These are phyloP conservation scores for Leucopsar rothschildi DNA, from an alignment of 2,113 vertebrate species.

Conservation along the genomic window DNA sequence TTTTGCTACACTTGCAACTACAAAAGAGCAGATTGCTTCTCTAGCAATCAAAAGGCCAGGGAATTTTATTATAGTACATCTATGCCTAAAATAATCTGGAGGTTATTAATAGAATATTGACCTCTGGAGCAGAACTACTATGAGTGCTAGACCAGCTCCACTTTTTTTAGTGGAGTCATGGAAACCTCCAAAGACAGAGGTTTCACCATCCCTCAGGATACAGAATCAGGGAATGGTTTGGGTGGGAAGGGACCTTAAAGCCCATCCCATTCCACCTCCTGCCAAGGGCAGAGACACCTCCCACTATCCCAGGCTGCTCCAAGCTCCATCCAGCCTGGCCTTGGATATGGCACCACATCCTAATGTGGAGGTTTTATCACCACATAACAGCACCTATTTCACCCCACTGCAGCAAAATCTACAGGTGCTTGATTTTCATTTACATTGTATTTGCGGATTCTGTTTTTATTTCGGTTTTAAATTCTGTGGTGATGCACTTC, in stretches of 20 bases:
- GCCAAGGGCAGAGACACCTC: neutral
- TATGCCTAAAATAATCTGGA: neutral
- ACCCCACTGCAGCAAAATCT: neutral
- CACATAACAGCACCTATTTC: neutral
- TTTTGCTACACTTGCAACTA: neutral
- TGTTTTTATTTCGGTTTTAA: neutral
- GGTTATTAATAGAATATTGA: neutral
- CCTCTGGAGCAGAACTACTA: neutral
- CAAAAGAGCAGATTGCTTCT: neutral
- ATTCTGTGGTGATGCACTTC: rapidly evolving
- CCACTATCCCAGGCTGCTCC: neutral
- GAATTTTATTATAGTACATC: neutral
- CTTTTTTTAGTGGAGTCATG: neutral
- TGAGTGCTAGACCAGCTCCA: neutral
- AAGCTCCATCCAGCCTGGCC: neutral
- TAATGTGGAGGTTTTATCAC: neutral
- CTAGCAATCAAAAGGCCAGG: neutral
- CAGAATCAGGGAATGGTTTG: neutral
- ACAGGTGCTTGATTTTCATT: neutral
- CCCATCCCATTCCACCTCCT: neutral
- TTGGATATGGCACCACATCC: neutral
- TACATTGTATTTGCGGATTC: neutral
- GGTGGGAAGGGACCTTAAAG: neutral
- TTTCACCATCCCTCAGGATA: neutral
- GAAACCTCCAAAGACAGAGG: neutral